Base-by-base conservation (phyloP, 1,140 invertebrate species). In the Carcinoscorpius rotundicauda region DNA sequence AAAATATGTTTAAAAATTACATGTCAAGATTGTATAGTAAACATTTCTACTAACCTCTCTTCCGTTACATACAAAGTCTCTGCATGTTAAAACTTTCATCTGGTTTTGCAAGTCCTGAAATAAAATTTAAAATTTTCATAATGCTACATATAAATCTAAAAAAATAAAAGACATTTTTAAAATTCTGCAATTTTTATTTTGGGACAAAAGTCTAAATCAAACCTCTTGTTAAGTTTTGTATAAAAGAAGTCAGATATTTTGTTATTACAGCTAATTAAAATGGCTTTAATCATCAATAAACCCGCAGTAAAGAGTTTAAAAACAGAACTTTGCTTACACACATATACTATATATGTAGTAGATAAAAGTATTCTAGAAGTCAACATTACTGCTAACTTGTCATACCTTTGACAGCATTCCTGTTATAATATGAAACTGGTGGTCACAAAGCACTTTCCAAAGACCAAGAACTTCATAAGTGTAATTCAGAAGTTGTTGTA, bases 401-500 rank as follows among this genome's bases (percentile, higher is more conserved):
- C 59, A 60, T 60, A 86, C 78, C 72, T 83, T 82, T 55, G 81
- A 82, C 6, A 91, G 72, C 49, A 75, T 70, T 6, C 74, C 71
- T 8, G 78, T 85, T 60, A 98, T 83, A 51, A 87, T 80, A 73
- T 94, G 87, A 73, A 98, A 88, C 73, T 95, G 88, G 77, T 98
- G 93, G 73, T 97, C 91, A 72, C 86, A 89, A 0, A 98, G 76
- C 56, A 98, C 86, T 74, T 89, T 89, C 91, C 93, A 96, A n/a
- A 98, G 78, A 50, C 88, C 89, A 52, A 98, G 78, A 70, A 96
- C 88, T 80, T 99, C 93, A 73, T 87, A 87, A 4, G 87, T 83
- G 73, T 92, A 85, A 64, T 82, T 83, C 49, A 94, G 82, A 69
- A 95, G 85, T 53, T 84, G 80, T 75, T 86, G 85, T 3, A 96